Base-by-base conservation (phyloP, 2,888 invertebrate species). In the Ectemnius continuus region DNA sequence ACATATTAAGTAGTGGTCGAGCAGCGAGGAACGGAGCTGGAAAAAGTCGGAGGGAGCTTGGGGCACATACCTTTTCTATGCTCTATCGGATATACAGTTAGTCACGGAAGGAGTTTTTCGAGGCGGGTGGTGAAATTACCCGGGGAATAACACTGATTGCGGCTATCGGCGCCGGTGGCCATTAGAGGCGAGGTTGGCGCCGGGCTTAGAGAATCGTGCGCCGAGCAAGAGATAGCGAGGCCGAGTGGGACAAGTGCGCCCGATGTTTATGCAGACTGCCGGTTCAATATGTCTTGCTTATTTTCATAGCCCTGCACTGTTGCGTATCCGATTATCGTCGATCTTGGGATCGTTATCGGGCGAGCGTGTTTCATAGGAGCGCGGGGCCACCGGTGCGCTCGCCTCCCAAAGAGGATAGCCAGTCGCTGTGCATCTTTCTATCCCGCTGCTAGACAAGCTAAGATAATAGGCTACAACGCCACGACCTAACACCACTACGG, bases 311-410 rank as follows among this genome's bases (percentile, higher is more conserved):
- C 36, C 52, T n/a, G 28, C 13, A 48, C 16, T 14, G 14, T 2
- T 23, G 26, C 47, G 48, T 56, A 62, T 64, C 45, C 46, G 58
- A 64, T 73, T 67, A 70, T 18, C 67, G 52, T 61, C 61, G 67
- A 73, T 64, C 70, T 20, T 13, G 8, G 67, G 68, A 66, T 66
- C 26, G 52, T 57, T 61, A 71, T 63, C 68, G 36, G 36, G 0
- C 36, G 36, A 8, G 36, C 36, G 36, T 36, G 36, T 36, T 36
- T 8, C 8, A 8, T 36, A 36, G 0, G 36, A 11, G 6, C 8
- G 6, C 36, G 36, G 36, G 8, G 36, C 6, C 36, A 36, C 36
- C 36, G 36, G 11, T 23, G 23, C 20, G 23, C 20, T 23, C 3
- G 36, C 36, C 36, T 36, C 6, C 36, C 36, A 36, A 36, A 36